Conservation (phyloP, 1,140 invertebrate species). For the Oedothorax gibbosus region DNA sequence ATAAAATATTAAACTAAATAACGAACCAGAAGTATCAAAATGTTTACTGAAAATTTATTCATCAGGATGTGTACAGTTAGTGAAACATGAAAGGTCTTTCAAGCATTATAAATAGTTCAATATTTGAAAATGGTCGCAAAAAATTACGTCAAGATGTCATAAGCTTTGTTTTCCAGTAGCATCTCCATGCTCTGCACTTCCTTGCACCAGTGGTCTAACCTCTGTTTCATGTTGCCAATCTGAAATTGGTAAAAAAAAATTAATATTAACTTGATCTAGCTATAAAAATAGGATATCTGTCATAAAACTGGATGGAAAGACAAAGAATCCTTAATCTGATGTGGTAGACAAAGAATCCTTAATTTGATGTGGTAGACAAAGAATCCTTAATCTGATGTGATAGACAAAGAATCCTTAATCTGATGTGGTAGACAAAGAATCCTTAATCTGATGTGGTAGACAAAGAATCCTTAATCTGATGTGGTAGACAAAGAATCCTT, state of each 20-base stretch:
- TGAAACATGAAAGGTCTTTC: neutral
- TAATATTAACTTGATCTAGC: neutral
- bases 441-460: too few species aligned
- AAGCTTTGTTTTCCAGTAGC: constrained; percentile 83
- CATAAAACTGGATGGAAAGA: too few species aligned
- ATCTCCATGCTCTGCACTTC: constrained; percentile 85
- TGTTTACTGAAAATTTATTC: constrained; percentile 9
- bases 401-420: too few species aligned
- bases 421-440: too few species aligned
- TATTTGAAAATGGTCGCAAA: neutral
- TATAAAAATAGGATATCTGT: neutral
- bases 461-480: too few species aligned
- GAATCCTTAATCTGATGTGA: too few species aligned
- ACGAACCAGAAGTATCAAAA: neutral
- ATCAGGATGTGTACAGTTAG: neutral
- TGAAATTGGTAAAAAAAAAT: constrained; percentile 65
- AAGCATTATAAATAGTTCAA: constrained; percentile 16
- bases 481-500: too few species aligned
- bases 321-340: too few species aligned
- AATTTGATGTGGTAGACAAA: too few species aligned
- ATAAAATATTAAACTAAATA: too few species aligned
- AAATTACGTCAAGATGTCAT: constrained; percentile 80
- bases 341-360: too few species aligned
- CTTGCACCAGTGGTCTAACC: constrained; percentile 83
- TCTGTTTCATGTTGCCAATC: constrained; percentile 82